Evolutionary conservation across 2,888 invertebrate genomes (phyloP).

Genomic region (Onchidella celtica): DNA sequence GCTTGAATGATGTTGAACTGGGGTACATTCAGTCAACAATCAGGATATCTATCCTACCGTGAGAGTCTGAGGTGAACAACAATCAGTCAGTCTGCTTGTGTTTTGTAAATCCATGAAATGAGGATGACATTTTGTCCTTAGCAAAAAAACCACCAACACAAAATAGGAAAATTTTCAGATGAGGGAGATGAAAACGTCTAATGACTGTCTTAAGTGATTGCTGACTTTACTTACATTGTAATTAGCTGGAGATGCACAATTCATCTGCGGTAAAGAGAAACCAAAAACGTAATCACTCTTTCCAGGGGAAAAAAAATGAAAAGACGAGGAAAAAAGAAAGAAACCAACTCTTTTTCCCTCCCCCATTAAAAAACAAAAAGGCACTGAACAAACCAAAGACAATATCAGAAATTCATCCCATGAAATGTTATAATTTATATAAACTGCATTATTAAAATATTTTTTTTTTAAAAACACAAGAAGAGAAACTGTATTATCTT

Average conservation of each 20-base stretch:
- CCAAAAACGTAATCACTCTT: not conserved
- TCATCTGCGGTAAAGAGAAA: slow-evolving; percentile 45
- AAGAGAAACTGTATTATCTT: too few relatives aligned
- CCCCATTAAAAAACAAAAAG: not conserved
- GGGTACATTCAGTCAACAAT: too few relatives aligned
- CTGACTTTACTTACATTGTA: slow-evolving; percentile 85
- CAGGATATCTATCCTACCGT: too few relatives aligned
- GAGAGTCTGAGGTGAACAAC: too few relatives aligned
- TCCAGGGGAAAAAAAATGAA: not conserved
- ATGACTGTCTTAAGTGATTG: too few relatives aligned
- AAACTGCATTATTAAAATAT: too few relatives aligned
- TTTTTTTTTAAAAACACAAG: too few relatives aligned
- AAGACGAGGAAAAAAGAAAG: not conserved
- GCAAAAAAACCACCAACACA: not conserved
- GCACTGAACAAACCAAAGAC: not conserved
- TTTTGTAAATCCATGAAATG: not conserved
- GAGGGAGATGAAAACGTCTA: too few relatives aligned
- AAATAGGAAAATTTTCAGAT: not conserved
- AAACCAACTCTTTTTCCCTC: not conserved
- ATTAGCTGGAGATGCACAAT: slow-evolving; percentile 92
- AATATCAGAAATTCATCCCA: too few relatives aligned
- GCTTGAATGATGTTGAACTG: too few relatives aligned
- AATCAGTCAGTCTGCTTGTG: too few relatives aligned
- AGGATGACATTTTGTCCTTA: not conserved
- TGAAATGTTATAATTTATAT: too few relatives aligned